Conservation (phyloP, 2,113 vertebrate species). For the Centropus bengalensis region DNA sequence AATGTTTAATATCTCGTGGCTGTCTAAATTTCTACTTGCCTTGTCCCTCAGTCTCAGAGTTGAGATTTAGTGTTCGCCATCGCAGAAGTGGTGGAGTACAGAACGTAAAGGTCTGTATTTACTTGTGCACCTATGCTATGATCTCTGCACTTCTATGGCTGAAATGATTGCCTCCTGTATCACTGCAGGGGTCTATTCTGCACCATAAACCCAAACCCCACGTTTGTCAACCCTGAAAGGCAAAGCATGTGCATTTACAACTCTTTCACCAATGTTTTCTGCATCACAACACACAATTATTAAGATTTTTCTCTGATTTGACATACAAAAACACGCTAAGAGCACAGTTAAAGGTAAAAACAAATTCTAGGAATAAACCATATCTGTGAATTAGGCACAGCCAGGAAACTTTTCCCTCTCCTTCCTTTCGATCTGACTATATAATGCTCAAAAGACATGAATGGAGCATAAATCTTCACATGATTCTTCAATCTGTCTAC, state of each 20-base stretch:
- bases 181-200: not conserved
- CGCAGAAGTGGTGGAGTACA: not conserved
- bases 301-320: not conserved
- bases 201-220: not conserved
- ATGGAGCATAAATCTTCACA: slow-evolving; percentile 71
- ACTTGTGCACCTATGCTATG: not conserved
- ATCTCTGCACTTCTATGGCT: not conserved
- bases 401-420: slow-evolving; percentile 56
- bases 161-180: not conserved
- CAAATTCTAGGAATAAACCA: slow-evolving; percentile 11
- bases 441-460: slow-evolving; percentile 56
- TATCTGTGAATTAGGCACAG: not conserved
- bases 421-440: slow-evolving; percentile 5
- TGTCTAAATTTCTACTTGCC: not conserved
- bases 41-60: not conserved
- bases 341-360: slow-evolving; percentile 36
- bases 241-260: not conserved
- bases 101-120: not conserved
- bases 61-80: not conserved
- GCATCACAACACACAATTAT: not conserved
- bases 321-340: slow-evolving; percentile 18
- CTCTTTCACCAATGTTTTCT: slow-evolving; percentile 1
- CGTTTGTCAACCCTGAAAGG: not conserved
- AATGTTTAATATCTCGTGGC: not conserved
- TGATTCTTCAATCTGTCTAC: slow-evolving; percentile 79